A percentile compares a stretch with the other conserved stretches of the same genome.
phyloP scores from a whole-genome alignment of 2,113 vertebrate species.

The Oryctolagus cuniculus region mOryCun1.1 NC_091435.1:132968001-132968500 shows the following conservation, averaged over 20 bases:
- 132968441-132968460: background rate
- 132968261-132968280: background rate
- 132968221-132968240: background rate
- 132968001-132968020: accelerated
- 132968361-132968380: background rate
- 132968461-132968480: background rate
- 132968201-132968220: background rate
- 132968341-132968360: background rate
- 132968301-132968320: background rate
- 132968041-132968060: background rate
- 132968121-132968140: background rate
- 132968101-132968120: background rate
- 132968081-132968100: background rate
- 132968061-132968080: background rate
- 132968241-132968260: background rate
- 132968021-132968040: background rate
- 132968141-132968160: background rate
- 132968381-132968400: background rate
- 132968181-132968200: background rate
- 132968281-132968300: background rate
- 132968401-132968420: background rate
- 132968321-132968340: background rate
- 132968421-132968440: background rate
- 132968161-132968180: no score
- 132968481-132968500: background rate